These are phyloP conservation scores for Drosophila yakuba DNA, from an alignment of 1,140 invertebrate genomes.

Conservation along the genomic window DNA sequence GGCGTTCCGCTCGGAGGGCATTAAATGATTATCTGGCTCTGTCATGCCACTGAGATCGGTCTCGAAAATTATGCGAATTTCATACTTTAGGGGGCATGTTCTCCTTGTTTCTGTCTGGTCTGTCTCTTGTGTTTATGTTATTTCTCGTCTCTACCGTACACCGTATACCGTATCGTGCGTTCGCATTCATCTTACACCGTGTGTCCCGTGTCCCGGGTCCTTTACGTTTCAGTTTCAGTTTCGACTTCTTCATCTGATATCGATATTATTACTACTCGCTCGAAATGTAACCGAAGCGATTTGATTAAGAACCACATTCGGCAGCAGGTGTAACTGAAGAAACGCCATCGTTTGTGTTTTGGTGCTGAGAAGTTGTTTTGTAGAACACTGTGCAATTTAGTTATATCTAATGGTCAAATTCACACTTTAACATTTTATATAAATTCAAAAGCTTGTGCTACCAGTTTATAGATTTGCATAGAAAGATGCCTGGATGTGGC, in stretches of 20 bases:
- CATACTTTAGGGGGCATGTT: conserved; percentile 46
- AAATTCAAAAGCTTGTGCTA: no score
- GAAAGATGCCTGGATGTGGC: conserved; percentile 4
- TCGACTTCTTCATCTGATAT: conserved; percentile 32
- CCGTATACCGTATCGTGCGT: no score
- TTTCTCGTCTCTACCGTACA: conserved; percentile 5
- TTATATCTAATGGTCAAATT: not conserved
- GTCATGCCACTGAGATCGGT: conserved; percentile 59
- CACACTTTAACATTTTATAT: not conserved
- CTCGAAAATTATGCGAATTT: conserved; percentile 58
- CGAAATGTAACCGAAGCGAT: conserved; percentile 2
- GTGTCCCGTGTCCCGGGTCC: not conserved
- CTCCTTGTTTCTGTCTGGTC: conserved; percentile 11
- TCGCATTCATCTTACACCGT: conserved; percentile 7
- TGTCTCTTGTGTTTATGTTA: conserved; percentile 27
- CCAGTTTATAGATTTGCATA: conserved; percentile 3
- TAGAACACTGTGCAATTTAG: not conserved
- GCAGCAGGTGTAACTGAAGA: conserved; percentile 1
- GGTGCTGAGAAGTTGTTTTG: not conserved
- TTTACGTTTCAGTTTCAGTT: conserved; percentile 6
- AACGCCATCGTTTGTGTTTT: not conserved
- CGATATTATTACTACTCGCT: conserved; percentile 21
- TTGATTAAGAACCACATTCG: not conserved
- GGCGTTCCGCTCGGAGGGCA: conserved; percentile 54
- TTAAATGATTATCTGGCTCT: conserved; percentile 62